Base-by-base conservation (phyloP, 2,888 invertebrate genomes). In the Drosophila merina region DNA sequence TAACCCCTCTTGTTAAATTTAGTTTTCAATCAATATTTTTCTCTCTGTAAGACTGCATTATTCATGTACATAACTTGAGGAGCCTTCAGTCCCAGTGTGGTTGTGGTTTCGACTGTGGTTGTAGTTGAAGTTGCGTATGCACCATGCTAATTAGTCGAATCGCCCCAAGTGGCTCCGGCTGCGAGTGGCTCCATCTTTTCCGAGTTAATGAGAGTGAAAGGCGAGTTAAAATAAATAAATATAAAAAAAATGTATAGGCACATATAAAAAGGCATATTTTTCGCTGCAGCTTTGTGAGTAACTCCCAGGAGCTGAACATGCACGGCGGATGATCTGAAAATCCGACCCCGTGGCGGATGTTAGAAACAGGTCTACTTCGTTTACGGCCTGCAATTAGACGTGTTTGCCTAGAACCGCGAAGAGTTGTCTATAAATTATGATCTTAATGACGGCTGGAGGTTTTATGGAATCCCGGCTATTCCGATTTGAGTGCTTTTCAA, bases 201-300 rank as follows among this genome's bases (percentile, higher is more conserved):
- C 54, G 50, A 47, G 44, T 73, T 72, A 85, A 76, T 76, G 80
- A 80, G 86, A 85, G 80, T 80, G 80, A 80, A 80, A 80, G 80
- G 86, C 76, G 64, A 68, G 64, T 71, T 78, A 52, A 63, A 74
- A 63, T 50, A 57, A 44, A 63, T 51, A 25, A 36, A 40, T 9
- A 56, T 26, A 20, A 38, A 20, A 56, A 14, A 38, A 20, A 33
- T 31, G 14, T 26, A 40, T 8, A 50, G 26, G 44, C 44, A 20
- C 42, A 25, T 33, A 49, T 45, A 45, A 30, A 45, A 9, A 51
- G 20, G 30, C 51, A 36, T 28, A 48, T 50, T 50, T 33, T 7
- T 20, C 25, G 33, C 33, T 33, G n/a, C 38, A 58, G 12, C 28
- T 55, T 55, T 31, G 42, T 40, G 8, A 10, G 3, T 12, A n/a